These are phyloP conservation scores for Macaria liturata DNA, from an alignment of 2,888 invertebrate species.

Conservation along the genomic window DNA sequence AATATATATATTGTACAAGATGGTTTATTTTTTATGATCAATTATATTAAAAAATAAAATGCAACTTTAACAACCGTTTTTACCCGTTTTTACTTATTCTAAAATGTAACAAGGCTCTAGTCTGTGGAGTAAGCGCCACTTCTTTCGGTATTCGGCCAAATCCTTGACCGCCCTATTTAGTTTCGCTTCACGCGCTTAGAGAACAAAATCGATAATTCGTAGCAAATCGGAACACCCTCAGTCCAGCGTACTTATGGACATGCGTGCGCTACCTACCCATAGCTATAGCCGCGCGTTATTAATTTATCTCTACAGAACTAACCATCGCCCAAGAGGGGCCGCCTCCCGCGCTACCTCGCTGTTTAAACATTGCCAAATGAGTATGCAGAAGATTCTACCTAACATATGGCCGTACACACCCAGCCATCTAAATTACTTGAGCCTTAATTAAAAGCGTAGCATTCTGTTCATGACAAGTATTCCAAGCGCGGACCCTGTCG, in stretches of 20 bases:
- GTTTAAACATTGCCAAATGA: slow-evolving; percentile 82
- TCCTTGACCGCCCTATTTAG: no score
- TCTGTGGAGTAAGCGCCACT: no score
- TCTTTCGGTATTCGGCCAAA: no score
- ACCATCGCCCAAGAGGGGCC: slow-evolving; percentile 63
- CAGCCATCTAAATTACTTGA: slow-evolving; percentile 77
- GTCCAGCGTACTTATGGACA: slow-evolving; percentile 59
- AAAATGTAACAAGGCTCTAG: no score
- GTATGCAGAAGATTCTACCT: slow-evolving; percentile 78
- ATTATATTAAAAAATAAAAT: no score
- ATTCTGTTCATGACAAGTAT: slow-evolving; percentile 82
- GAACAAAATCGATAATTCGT: slow-evolving; percentile 27
- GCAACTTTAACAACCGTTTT: no score
- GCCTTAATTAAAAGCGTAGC: slow-evolving; percentile 81
- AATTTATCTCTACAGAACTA: slow-evolving; percentile 82
- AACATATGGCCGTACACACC: slow-evolving; percentile 65
- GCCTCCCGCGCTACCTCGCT: slow-evolving; percentile 49
- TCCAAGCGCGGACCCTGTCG: slow-evolving; percentile 55
- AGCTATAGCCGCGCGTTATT: slow-evolving; percentile 69
- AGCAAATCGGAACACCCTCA: slow-evolving; percentile 49
- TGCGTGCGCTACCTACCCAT: slow-evolving; percentile 69
- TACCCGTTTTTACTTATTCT: no score
- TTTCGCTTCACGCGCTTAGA: no score
- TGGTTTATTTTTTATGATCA: no score
- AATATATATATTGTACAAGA: no score